These are phyloP conservation scores for Cephus cinctus DNA, from an alignment of 1,140 invertebrate species.

Conservation along the genomic window DNA sequence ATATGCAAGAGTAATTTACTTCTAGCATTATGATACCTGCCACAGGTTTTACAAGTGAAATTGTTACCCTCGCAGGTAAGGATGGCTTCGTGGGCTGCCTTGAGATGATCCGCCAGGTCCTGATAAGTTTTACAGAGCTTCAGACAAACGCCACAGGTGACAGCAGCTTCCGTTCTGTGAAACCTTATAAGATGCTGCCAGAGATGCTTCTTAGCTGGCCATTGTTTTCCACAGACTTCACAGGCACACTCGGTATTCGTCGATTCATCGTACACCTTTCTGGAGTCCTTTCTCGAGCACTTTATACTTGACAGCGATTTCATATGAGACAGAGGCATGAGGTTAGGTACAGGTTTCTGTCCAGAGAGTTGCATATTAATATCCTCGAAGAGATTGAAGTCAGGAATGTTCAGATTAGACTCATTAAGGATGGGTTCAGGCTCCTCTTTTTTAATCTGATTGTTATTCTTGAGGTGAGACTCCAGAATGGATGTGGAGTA, in stretches of 20 bases:
- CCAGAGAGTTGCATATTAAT: slow-evolving; percentile 51
- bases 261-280: slow-evolving; percentile 53
- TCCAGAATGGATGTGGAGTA: slow-evolving; percentile 43
- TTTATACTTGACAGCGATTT: slow-evolving; percentile 35
- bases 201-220: slow-evolving; percentile 63
- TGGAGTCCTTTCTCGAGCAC: slow-evolving; percentile 50
- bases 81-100: slow-evolving; percentile 54
- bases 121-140: slow-evolving; percentile 59
- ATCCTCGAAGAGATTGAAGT: slow-evolving; percentile 53
- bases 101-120: slow-evolving; percentile 57
- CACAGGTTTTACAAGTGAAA: slow-evolving; percentile 63
- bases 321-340: slow-evolving; percentile 43
- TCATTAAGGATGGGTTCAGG: slow-evolving; percentile 31
- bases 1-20: slow-evolving; percentile 61
- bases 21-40: slow-evolving; percentile 63
- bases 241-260: slow-evolving; percentile 56
- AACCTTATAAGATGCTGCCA: slow-evolving; percentile 66
- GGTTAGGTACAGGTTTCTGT: slow-evolving; percentile 47
- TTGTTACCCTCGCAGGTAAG: slow-evolving; percentile 60
- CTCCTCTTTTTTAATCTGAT: slow-evolving; percentile 47
- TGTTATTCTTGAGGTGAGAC: slow-evolving; percentile 49
- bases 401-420: slow-evolving; percentile 50
- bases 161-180: slow-evolving; percentile 59
- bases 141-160: slow-evolving; percentile 63
- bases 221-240: slow-evolving; percentile 62